These are phyloP conservation scores for Python bivittatus DNA, from an alignment of 2,113 vertebrate species.

Conservation along the genomic window DNA sequence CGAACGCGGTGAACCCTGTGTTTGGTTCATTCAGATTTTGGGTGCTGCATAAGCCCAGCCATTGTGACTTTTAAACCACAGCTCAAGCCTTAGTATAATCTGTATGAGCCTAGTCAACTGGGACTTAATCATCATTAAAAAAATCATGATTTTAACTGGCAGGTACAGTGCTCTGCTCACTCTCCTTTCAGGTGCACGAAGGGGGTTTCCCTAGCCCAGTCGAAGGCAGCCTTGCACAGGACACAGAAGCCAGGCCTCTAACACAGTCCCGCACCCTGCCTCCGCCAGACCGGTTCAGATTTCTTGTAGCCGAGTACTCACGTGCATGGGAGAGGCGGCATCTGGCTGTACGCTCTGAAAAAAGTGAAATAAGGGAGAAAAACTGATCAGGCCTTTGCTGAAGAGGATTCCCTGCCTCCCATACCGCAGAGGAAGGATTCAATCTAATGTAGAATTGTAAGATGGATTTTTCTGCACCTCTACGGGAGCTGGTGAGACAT, in stretches of 20 bases:
- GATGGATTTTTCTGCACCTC: background rate
- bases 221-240: background rate
- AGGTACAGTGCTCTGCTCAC: background rate
- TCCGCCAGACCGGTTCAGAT: background rate
- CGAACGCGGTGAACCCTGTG: too few relatives aligned
- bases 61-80: too few relatives aligned
- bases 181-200: background rate
- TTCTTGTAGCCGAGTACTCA: constrained; percentile 67
- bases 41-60: too few relatives aligned
- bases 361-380: background rate
- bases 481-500: background rate
- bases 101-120: too few relatives aligned
- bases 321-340: constrained; percentile 90
- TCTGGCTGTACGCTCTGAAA: constrained; percentile 89
- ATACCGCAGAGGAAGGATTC: background rate
- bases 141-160: too few relatives aligned
- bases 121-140: too few relatives aligned
- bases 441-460: background rate
- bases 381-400: background rate
- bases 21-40: too few relatives aligned
- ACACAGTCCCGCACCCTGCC: too few relatives aligned
- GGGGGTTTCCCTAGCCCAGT: background rate
- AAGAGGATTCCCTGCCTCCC: background rate
- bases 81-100: too few relatives aligned
- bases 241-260: background rate